Base-by-base conservation (phyloP, 2,888 invertebrate species). In the Chaitophorus viminalis region DNA sequence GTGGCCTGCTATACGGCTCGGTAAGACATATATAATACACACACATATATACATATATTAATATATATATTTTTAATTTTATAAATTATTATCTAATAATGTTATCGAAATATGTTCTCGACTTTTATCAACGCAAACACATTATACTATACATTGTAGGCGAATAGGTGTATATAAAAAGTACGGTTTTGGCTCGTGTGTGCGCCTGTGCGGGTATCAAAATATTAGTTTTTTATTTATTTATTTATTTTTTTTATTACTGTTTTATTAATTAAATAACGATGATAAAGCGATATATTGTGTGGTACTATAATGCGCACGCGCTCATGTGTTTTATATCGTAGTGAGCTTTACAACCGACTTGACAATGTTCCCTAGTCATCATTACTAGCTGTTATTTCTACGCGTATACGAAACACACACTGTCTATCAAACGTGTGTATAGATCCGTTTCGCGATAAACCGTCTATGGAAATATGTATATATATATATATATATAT, bases 1-100 rank as follows among this genome's bases (percentile, higher is more conserved):
- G 96, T 93, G 96, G 96, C 92, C 93, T 95, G 92, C 94, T 95
- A 91, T 97, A 96, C 93, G 96, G 96, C 92, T 95, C 96, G 94
- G 96, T 96, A 93, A 95, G 96, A 5, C 36, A 79, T n/a, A 65
- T 6, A 36, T 36, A 3, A 36, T 36, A 36, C 6, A 6, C 6
- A 36, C 36, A 36, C 6, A 36, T 54, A 54, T 54, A 54, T 21
- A 9, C 11, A 46, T 46, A 46, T 46, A 46, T 46, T n/a, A n/a
- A 14, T 46, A 14, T 46, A 14, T 46, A 1, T 14, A 14, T 14
- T 11, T 46, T 46, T 46, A 46, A 46, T 14, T 46, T 46, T 46
- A 14, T 60, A 21, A 60, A 60, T 25, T 21, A 21, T 60, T 60
- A n/a, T 68, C 68, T 29, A 9, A 29, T 1, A 68, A 25, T 11